Percentiles rank a stretch among this genome's conserved stretches.
Evolutionary conservation across 2,797 vertebrate species (phyloP).

Genomic region (Centroberyx gerrardi): DNA sequence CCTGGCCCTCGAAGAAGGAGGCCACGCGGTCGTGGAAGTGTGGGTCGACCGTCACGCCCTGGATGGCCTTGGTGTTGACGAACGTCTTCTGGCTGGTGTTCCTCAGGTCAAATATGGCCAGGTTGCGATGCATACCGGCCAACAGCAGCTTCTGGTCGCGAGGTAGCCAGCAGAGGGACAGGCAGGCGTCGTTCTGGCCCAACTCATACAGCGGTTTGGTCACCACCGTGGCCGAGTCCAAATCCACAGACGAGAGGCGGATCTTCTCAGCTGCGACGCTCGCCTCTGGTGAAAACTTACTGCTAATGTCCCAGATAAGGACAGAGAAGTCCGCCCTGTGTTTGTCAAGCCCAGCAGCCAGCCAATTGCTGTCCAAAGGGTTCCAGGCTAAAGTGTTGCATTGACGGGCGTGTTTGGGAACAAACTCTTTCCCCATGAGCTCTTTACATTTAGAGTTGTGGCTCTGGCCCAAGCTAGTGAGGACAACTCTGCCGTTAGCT

Average conservation of each 20-base stretch:
- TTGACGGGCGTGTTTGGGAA: slow-evolving; percentile 96
- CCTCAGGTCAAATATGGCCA: slow-evolving; percentile 97
- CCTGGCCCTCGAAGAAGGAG: slow-evolving; percentile 98
- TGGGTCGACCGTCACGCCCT: slow-evolving; percentile 96
- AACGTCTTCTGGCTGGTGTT: slow-evolving; percentile 99
- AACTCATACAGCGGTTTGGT: slow-evolving; percentile 97
- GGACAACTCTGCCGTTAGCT: slow-evolving; percentile 96
- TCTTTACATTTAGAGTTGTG: slow-evolving; percentile 95
- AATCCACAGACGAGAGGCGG: slow-evolving; percentile 91
- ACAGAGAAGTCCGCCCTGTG: slow-evolving; percentile 98
- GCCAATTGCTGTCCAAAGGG: slow-evolving; percentile 94
- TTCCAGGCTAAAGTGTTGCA: slow-evolving; percentile 99
- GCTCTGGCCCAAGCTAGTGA: slow-evolving; percentile 96
- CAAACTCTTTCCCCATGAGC: slow-evolving; percentile 97
- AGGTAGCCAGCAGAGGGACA: slow-evolving; percentile 98
- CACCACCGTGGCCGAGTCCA: slow-evolving; percentile 90
- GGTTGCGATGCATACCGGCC: slow-evolving; percentile 97
- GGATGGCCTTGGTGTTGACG: slow-evolving; percentile 98
- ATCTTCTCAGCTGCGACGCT: slow-evolving; percentile 91
- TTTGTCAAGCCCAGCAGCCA: slow-evolving; percentile 97
- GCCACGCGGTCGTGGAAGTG: slow-evolving; percentile 96
- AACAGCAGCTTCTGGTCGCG: slow-evolving; percentile 96
- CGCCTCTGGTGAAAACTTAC: slow-evolving; percentile 92
- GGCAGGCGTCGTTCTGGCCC: slow-evolving; percentile 96
- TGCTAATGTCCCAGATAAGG: slow-evolving; percentile 98